These are phyloP conservation scores for human DNA, from an alignment of 2,113 vertebrate species.

Conservation along the genomic window GRCh38 chr17:677001-677500, in stretches of 20 bases:
- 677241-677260: background rate
- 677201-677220: background rate
- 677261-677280: background rate
- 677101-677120: background rate
- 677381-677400: background rate
- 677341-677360: background rate
- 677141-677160: background rate
- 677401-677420: background rate
- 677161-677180: background rate
- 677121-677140: background rate
- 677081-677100: background rate
- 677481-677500: background rate
- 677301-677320: background rate
- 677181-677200: background rate
- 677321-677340: background rate
- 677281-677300: background rate
- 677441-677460: background rate
- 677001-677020: constrained; percentile 15
- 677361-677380: background rate
- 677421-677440: background rate
- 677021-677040: constrained; percentile 27
- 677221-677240: background rate
- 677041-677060: constrained; percentile 44
- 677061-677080: constrained; percentile 9
- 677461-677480: background rate